A percentile compares a stretch with the other conserved stretches of the same genome.
Evolutionary conservation across 1,140 invertebrate genomes (phyloP).

Genomic region (Drosophila novamexicana): DNA sequence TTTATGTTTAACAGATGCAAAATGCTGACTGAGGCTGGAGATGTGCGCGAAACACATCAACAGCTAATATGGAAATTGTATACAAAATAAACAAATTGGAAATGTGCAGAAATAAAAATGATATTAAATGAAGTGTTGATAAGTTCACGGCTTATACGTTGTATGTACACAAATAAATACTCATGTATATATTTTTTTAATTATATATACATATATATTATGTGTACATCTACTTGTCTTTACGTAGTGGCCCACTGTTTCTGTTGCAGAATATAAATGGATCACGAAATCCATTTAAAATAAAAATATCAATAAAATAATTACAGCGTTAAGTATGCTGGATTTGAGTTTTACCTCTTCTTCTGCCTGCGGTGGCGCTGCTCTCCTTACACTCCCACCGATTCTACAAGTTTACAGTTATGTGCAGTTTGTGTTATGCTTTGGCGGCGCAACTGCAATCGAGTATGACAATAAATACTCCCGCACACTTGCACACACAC

Average conservation of each 20-base stretch:
- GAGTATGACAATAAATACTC: conserved; percentile 31
- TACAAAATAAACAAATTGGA: conserved; percentile 70
- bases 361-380: conserved; percentile 7
- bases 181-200: neutral
- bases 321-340: neutral
- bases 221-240: neutral
- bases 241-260: neutral
- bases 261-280: neutral
- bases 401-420: conserved; percentile 53
- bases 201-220: neutral
- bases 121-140: conserved; percentile 78
- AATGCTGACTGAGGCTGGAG: conserved; percentile 41
- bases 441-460: conserved; percentile 28
- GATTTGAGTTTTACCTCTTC: conserved; percentile 16
- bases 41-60: conserved; percentile 31
- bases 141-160: conserved; percentile 60
- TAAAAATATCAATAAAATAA: conserved; percentile 21
- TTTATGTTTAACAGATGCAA: conserved; percentile 62
- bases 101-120: conserved; percentile 71
- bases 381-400: conserved; percentile 5
- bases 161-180: conserved; percentile 10
- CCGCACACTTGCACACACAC: conserved; percentile 19
- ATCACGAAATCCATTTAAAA: conserved; percentile 22
- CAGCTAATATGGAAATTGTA: conserved; percentile 48
- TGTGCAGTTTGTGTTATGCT: conserved; percentile 37